Base-by-base conservation (phyloP, 2,888 invertebrate genomes). In the Drosophila differens region DNA sequence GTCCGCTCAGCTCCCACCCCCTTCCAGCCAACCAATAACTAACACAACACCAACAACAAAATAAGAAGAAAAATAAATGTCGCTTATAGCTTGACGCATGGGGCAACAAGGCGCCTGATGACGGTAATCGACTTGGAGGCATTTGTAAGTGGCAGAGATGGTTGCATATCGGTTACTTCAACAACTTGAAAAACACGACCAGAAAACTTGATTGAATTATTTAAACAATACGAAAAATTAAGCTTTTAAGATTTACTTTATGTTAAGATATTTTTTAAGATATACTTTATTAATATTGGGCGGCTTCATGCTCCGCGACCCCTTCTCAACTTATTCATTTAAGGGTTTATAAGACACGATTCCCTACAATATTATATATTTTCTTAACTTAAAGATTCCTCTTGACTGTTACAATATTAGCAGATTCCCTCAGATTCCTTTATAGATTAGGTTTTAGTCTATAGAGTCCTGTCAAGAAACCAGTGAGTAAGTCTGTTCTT, bases 81-180 rank as follows among this genome's bases (percentile, higher is more conserved):
- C 52, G 63, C 70, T 52, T 61, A 65, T 65, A 65, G 68, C 60
- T 68, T 80, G 76, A 76, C 53, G 78, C 71, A 79, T 70, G 69
- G 75, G 39, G 54, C 63, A 79, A 78, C 54, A 54, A 54, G 70
- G 55, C 78, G 52, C 65, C 33, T 80, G 78, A 76, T 76, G 78
- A 67, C 64, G 78, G 81, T 67, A 78, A 78, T 78, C 78, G 76
- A 76, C 49, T 39, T 32, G 33, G 62, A 58, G 22, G 44, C 19
- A 41, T 44, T 22, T 44, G 10, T 6, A 39, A 28, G 30, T n/a
- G 12, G 9, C 19, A 44, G 58, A 22, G 44, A 32, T 44, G 58
- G 5, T 14, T n/a, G 32, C 14, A 30, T 52, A 12, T 52, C n/a
- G 52, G 10, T 30, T n/a, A 52, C 19, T 19, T 16, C 25, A 25